Evolutionary conservation across 2,113 vertebrate genomes (phyloP).

Genomic region (Chionomys nivalis): DNA sequence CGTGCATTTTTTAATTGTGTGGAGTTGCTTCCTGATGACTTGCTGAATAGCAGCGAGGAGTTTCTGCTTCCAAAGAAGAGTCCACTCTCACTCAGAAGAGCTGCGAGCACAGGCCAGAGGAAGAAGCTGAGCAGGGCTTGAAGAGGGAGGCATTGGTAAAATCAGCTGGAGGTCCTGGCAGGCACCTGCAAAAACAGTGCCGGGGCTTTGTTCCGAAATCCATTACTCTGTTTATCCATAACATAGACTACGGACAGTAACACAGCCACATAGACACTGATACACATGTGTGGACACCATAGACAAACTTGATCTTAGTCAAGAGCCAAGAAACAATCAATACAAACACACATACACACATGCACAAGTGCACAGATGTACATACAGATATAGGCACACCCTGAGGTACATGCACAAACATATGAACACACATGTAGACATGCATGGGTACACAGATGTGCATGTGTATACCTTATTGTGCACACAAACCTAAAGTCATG

Average conservation of each 20-base stretch:
- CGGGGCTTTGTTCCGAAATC: background rate
- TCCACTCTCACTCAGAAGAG: background rate
- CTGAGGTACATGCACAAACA: background rate
- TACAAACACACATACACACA: background rate
- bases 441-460: background rate
- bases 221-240: background rate
- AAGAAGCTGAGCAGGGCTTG: background rate
- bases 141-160: background rate
- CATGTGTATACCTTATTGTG: background rate
- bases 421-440: background rate
- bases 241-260: background rate
- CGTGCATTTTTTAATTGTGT: background rate
- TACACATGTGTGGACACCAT: background rate
- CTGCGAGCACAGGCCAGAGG: background rate
- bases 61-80: background rate
- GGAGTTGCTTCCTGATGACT: background rate
- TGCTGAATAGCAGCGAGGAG: background rate
- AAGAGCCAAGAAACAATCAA: background rate
- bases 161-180: rapidly evolving
- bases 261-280: background rate
- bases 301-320: background rate
- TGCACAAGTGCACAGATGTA: background rate
- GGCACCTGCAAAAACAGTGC: background rate
- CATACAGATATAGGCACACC: background rate
- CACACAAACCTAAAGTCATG: background rate